A percentile compares a stretch with the other conserved stretches of the same genome.
Evolutionary conservation across 1,140 invertebrate species (phyloP).

Genomic region (Drosophila lini): DNA sequence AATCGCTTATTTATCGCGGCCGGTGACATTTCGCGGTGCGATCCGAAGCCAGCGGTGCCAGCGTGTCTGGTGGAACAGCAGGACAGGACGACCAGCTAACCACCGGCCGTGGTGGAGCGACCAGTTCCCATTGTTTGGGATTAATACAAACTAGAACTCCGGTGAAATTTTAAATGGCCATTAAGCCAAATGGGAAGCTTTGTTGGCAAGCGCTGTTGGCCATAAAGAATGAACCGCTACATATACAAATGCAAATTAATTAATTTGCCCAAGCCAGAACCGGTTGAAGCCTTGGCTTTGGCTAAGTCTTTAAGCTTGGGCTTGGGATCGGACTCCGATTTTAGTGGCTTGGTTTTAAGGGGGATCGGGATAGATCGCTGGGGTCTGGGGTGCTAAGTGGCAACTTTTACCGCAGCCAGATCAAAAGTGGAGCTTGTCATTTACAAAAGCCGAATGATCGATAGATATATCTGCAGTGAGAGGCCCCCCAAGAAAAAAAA

Average conservation of each 20-base stretch:
- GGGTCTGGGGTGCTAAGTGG: conserved; percentile 44
- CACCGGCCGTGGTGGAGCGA: conserved; percentile 4
- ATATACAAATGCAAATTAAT: conserved; percentile 79
- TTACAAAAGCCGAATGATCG: conserved; percentile 40
- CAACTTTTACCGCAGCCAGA: conserved; percentile 42
- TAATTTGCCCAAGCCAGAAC: conserved; percentile 56
- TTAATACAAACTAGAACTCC: conserved; percentile 64
- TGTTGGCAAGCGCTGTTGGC: conserved; percentile 57
- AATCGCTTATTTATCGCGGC: conserved; percentile 44
- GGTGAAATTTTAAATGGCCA: conserved; percentile 79
- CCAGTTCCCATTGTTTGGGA: conserved; percentile 60
- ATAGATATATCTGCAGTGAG: conserved; percentile 38
- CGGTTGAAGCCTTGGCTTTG: conserved; percentile 25
- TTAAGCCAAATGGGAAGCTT: conserved; percentile 70
- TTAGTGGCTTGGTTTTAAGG: conserved; percentile 1
- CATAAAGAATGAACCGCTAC: conserved; percentile 62
- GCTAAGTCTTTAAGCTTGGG: not conserved
- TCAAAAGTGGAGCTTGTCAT: conserved; percentile 46
- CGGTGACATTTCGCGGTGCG: conserved; percentile 49
- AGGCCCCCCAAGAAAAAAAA: not conserved
- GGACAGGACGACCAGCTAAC: conserved; percentile 38
- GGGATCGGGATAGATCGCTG: not conserved
- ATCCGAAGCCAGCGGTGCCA: conserved; percentile 57
- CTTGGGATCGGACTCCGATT: not conserved
- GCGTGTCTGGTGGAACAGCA: conserved; percentile 63